These are phyloP conservation scores for Oxygymnocypris stewartii DNA, from an alignment of 2,113 vertebrate species.

Conservation along the genomic window DNA sequence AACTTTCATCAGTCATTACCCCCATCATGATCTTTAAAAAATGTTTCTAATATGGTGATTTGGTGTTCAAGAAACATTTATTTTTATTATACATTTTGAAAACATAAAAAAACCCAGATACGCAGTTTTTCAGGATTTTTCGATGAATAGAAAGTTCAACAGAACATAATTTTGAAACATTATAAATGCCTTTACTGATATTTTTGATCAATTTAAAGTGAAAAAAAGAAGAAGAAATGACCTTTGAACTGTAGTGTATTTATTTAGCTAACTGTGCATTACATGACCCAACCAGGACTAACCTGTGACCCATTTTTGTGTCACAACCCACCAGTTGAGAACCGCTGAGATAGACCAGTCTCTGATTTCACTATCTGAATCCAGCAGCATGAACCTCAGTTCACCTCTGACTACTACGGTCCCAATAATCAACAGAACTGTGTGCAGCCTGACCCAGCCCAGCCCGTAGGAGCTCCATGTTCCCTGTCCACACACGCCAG, in stretches of 20 bases:
- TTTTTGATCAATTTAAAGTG: neutral
- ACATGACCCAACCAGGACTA: neutral
- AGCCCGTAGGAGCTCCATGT: neutral
- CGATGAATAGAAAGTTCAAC: too few species aligned
- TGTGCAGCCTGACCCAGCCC: neutral
- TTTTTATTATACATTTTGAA: too few species aligned
- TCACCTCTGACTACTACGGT: neutral
- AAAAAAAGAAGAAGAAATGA: neutral
- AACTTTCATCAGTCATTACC: neutral
- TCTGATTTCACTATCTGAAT: neutral
- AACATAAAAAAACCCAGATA: too few species aligned
- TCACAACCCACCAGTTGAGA: slow-evolving; percentile 4
- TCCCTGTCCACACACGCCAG: neutral
- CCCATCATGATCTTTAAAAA: neutral
- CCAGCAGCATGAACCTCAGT: neutral
- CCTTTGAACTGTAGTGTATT: neutral
- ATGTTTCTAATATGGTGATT: neutral
- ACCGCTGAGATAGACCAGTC: neutral
- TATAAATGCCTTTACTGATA: neutral
- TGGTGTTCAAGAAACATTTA: neutral
- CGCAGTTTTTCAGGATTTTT: too few species aligned
- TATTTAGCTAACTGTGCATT: neutral
- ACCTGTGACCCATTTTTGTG: neutral
- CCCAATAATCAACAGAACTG: slow-evolving; percentile 38
- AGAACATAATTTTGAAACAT: neutral